Evolutionary conservation across 2,888 invertebrate genomes (phyloP), one percentile per base, ranked within the genome.

Genomic region (Carpatolechia fugitivella): DNA sequence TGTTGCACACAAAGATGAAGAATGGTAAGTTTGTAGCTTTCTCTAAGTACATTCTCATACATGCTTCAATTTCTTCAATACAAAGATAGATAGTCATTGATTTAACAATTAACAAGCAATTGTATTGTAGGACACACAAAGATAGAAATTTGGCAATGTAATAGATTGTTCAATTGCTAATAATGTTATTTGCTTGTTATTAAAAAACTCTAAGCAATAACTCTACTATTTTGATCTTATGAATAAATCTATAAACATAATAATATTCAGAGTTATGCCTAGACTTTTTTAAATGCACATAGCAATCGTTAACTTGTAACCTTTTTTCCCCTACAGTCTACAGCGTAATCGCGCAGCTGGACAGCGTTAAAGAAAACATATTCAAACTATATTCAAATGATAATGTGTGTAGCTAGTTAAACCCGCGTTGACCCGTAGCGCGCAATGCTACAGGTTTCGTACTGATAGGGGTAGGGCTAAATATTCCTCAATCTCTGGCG

Each of bases 1-100:
- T 90, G 95, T 99, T 70, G 96, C 97, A 46, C 99, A 99, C 91
- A 99, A 99, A 90, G 99, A 99, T 76, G 99, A 99, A 87, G 99
- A 99, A 94, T 99, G 99, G 99, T 99, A 93, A 91, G 96, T 20
- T 18, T 24, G 1, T 44, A 44, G 11, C 8, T 1, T n/a, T 44
- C 0, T 44, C 3, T n/a, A 10, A 31, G 13, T 30, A 11, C 29
- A 30, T 48, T 31, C 6, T 11, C 13, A 49, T 10, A 11, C 35
- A 30, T 47, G 47, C 30, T 47, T 47, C n/a, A 44, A 6, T 24
- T 20, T 41, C 10, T 20, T 44, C 44, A 44, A 24, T 44, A 29
- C 20, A 24, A 24, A 24, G 24, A n/a, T n/a, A n/a, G n/a, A n/a
- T n/a, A n/a, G n/a, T n/a, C n/a, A n/a, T n/a, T n/a, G n/a, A n/a